Evolutionary conservation across 2,113 vertebrate genomes (phyloP).

Genomic region (Tragelaphus imberbis): DNA sequence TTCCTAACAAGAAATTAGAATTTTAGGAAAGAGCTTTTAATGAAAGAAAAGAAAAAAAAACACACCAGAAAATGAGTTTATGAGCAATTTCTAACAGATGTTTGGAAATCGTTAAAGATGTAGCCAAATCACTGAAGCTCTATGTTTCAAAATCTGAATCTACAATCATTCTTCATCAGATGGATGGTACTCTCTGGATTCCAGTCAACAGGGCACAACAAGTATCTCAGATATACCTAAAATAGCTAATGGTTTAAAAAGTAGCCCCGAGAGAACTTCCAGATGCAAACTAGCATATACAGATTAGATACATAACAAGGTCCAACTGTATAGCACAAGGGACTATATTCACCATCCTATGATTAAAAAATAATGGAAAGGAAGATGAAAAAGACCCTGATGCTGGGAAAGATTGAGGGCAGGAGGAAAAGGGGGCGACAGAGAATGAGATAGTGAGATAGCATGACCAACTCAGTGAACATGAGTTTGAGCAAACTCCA

Average conservation of each 20-base stretch:
- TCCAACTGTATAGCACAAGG: neutral
- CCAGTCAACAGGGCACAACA: neutral
- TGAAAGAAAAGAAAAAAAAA: neutral
- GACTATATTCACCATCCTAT: neutral
- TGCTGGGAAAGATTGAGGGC: neutral
- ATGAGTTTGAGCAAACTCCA: neutral
- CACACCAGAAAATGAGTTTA: neutral
- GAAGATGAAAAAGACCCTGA: neutral
- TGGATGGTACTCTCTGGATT: neutral
- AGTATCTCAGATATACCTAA: neutral
- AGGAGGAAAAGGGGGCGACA: neutral
- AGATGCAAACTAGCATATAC: neutral
- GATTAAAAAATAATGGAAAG: neutral
- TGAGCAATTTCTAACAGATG: neutral
- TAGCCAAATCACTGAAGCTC: accelerated
- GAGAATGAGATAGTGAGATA: neutral
- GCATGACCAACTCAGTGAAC: neutral
- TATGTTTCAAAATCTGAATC: accelerated
- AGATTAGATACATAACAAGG: neutral
- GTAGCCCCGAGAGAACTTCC: neutral
- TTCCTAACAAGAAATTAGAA: neutral
- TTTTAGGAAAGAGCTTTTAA: neutral
- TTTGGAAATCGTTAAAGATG: neutral
- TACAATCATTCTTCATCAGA: accelerated
- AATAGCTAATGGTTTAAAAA: neutral